Conservation (phyloP, 1,140 invertebrate genomes). For the Philopotamus ludificatus region DNA sequence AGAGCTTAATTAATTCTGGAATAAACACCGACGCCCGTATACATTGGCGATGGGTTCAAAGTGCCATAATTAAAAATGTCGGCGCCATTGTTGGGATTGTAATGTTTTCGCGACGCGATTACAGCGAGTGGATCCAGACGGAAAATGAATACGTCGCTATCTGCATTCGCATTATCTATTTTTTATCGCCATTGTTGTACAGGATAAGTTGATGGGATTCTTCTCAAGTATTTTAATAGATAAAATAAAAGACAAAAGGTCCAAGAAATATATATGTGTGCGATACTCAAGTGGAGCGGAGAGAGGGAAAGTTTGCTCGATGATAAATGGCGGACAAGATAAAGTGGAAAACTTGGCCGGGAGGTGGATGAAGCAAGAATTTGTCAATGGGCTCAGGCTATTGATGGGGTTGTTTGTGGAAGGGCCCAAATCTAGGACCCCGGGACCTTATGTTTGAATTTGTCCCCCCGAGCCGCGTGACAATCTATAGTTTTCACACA, state of each 20-base stretch:
- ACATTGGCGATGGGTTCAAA: too few species aligned
- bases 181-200: slow-evolving; percentile 6
- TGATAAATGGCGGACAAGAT: slow-evolving; percentile 3
- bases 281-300: background rate
- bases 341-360: background rate
- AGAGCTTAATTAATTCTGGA: too few species aligned
- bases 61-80: too few species aligned
- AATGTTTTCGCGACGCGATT: too few species aligned
- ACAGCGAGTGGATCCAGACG: background rate
- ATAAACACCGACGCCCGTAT: too few species aligned
- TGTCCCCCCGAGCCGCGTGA: too few species aligned
- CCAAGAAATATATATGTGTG: background rate
- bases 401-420: background rate
- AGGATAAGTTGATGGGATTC: background rate
- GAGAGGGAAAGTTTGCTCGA: background rate
- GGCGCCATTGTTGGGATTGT: too few species aligned
- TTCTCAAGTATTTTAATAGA: slow-evolving; percentile 10
- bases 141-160: background rate
- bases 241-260: background rate
- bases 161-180: slow-evolving; percentile 8
- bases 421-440: background rate
- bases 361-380: background rate
- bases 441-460: background rate
- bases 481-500: too few species aligned
- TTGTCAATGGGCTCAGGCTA: background rate